phyloP scores from a whole-genome alignment of 2,113 vertebrate genomes.

The Cairina moschata region DNA sequence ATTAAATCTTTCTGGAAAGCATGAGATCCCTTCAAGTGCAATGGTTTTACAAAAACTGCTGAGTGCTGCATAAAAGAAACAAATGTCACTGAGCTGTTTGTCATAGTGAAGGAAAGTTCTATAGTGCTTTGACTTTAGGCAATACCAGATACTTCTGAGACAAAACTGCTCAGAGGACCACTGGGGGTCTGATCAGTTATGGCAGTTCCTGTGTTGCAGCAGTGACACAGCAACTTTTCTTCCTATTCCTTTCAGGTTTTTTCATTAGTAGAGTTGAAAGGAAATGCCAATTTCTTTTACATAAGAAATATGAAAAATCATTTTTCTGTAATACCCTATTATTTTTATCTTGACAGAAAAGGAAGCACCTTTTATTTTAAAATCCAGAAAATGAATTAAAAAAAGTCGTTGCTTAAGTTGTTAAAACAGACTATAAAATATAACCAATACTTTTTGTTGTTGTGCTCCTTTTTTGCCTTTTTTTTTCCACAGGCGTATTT shows the following conservation, averaged over 20 bases:
- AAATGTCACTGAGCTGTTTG: neutral
- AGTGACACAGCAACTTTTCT: conserved; percentile 43
- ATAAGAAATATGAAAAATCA: neutral
- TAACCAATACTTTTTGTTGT: neutral
- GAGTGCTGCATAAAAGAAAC: neutral
- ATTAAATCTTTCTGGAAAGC: neutral
- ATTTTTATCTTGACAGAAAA: neutral
- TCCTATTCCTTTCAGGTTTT: conserved; percentile 19
- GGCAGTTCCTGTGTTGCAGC: conserved; percentile 62
- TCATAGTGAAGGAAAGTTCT: neutral
- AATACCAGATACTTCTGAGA: conserved; percentile 22
- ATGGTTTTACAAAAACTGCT: neutral
- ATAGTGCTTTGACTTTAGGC: neutral
- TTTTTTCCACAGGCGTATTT: neutral
- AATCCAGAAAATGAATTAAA: neutral
- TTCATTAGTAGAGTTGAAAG: neutral
- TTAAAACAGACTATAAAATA: neutral
- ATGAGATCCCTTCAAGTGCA: neutral
- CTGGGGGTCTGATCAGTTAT: conserved; percentile 51
- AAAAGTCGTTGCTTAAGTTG: neutral
- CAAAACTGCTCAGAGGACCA: conserved; percentile 16
- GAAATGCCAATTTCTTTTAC: neutral
- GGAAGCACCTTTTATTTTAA: neutral
- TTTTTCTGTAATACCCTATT: neutral
- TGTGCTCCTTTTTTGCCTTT: neutral